Base-by-base conservation (phyloP, 1,140 invertebrate species). In the Tetragonula clypearis region DNA sequence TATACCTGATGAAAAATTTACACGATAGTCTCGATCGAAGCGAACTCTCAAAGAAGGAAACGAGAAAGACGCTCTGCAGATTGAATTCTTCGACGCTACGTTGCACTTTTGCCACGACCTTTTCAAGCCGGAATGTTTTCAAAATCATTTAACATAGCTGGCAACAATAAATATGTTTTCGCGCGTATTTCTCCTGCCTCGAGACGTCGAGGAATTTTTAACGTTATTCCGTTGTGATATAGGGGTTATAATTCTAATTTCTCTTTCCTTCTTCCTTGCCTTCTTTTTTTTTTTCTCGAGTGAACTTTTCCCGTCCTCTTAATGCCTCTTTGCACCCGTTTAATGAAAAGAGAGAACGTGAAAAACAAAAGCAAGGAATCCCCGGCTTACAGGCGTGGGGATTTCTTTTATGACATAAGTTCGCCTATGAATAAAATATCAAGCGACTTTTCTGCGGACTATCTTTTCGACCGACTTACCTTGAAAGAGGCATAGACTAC, bases 341-440 rank as follows among this genome's bases (percentile, higher is more conserved):
- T 82, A 85, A 86, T 84, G 78, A 71, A 82, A 84, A 79, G 75
- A 15, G n/a, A 80, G 83, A 56, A 75, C 55, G 69, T 53, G 71
- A 49, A 66, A 84, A 88, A 86, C n/a, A 68, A 35, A 69, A 68
- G 74, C 41, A 30, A 72, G 74, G 53, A 35, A 58, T 4, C 21
- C 26, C 35, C 15, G 19, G 21, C 65, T 49, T 65, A 41, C 30
- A 56, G 75, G 85, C 82, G 79, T 23, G 17, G 88, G 68, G 86
- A 92, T 90, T 91, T 85, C 86, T 90, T 92, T 92, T 91, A 91
- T 88, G 91, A 90, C 89, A 86, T 82, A 92, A 92, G 88, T 92
- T 92, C 81, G 84, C 79, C 86, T 87, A 92, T 92, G 92, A 92
- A 92, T 92, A 92, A 92, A 92, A 92, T 92, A 92, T 92, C 82